Conservation (phyloP, 2,888 invertebrate species). For the Rutpela maculata region DNA sequence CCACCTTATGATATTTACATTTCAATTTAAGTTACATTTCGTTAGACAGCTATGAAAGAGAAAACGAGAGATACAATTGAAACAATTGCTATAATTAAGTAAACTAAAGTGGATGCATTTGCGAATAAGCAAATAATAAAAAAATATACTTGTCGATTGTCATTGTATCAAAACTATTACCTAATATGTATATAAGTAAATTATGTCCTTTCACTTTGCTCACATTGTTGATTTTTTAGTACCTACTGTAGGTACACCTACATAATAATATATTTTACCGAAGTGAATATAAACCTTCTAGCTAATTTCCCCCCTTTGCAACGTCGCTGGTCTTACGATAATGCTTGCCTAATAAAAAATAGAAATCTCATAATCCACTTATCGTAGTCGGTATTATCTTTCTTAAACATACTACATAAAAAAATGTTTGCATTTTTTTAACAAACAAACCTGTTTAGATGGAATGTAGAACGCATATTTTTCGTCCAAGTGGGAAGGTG, state of each 20-base stretch:
- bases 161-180: neutral
- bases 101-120: no score
- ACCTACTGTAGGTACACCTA: no score
- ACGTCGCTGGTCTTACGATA: constrained; percentile 6
- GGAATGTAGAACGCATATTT: constrained; percentile 56
- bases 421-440: constrained; percentile 40
- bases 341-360: neutral
- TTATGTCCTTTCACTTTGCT: neutral
- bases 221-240: no score
- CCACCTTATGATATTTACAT: no score
- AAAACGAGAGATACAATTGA: no score
- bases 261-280: no score
- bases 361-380: constrained; percentile 1
- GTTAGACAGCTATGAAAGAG: no score
- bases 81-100: no score
- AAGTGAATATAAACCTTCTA: no score
- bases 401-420: neutral
- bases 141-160: neutral
- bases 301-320: neutral
- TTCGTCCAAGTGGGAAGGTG: constrained; percentile 43
- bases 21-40: no score
- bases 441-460: constrained; percentile 50
- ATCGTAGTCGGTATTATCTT: neutral
- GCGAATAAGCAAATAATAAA: no score
- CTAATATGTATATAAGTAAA: neutral